These are phyloP conservation scores for Myocastor coypus DNA, from an alignment of 2,113 vertebrate species.

Conservation along the genomic window DNA sequence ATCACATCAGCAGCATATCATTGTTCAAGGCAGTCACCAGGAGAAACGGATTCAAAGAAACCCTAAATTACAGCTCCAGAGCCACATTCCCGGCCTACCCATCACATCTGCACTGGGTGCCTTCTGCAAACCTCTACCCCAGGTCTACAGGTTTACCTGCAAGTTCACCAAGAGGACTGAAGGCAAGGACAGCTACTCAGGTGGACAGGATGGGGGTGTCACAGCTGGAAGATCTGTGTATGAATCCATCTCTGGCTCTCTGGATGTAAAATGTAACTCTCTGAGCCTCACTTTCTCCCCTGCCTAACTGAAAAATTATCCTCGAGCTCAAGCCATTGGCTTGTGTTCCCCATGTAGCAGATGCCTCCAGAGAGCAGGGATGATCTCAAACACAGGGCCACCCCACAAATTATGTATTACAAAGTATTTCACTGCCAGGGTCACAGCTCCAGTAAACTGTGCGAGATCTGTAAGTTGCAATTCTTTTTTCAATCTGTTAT, in stretches of 20 bases:
- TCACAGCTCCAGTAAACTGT: neutral
- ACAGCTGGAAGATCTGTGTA: neutral
- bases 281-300: neutral
- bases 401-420: constrained; percentile 29
- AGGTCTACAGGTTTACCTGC: constrained; percentile 5
- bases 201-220: neutral
- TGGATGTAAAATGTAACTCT: neutral
- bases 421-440: neutral
- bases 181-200: constrained; percentile 4
- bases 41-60: constrained; percentile 45
- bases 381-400: neutral
- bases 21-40: neutral
- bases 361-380: neutral
- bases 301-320: constrained; percentile 27
- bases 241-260: constrained; percentile 32
- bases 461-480: neutral
- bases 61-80: constrained; percentile 26
- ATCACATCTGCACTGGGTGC: neutral
- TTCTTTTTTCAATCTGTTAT: neutral
- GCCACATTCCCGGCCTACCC: neutral
- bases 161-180: constrained; percentile 2
- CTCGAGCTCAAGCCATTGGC: neutral
- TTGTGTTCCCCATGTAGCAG: neutral
- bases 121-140: constrained; percentile 5
- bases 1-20: neutral